A percentile compares a stretch with the other conserved stretches of the same genome.
Conservation (phyloP, 1,140 invertebrate genomes). For the Drosophila novamexicana region DNA sequence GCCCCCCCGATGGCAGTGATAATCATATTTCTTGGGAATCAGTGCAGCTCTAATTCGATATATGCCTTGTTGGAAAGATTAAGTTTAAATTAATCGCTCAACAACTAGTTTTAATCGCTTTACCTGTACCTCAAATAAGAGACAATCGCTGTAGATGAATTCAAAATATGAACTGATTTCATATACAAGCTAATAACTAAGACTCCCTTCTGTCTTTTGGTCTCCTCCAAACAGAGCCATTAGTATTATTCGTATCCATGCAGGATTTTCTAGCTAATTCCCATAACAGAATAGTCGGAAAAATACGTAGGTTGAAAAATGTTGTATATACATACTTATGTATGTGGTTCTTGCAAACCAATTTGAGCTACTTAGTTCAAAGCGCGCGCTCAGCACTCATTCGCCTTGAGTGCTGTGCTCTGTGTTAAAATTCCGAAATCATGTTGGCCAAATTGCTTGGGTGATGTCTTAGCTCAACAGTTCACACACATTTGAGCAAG, state of each 20-base stretch:
- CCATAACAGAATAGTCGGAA: too few relatives aligned
- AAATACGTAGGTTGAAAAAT: too few relatives aligned
- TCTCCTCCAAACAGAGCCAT: too few relatives aligned
- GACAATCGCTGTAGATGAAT: too few relatives aligned
- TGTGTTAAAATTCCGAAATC: slow-evolving; percentile 6
- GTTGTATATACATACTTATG: too few relatives aligned
- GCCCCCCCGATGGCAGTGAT: slow-evolving; percentile 8
- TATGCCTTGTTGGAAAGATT: background rate
- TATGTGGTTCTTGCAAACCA: background rate
- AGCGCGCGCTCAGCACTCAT: background rate
- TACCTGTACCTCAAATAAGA: too few relatives aligned
- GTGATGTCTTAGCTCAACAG: background rate
- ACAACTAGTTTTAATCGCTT: too few relatives aligned
- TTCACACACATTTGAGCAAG: slow-evolving; percentile 8
- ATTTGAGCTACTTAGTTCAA: slow-evolving; percentile 26
- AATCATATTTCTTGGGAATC: background rate
- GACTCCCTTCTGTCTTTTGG: too few relatives aligned
- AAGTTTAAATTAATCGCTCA: background rate
- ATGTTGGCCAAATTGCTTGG: slow-evolving; percentile 15
- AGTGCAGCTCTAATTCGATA: background rate
- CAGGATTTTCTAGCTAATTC: too few relatives aligned
- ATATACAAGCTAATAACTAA: too few relatives aligned
- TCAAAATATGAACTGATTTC: too few relatives aligned
- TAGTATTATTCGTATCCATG: too few relatives aligned
- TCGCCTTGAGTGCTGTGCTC: background rate